phyloP scores from a whole-genome alignment of 1,140 invertebrate species.

The Heliconius congener region DNA sequence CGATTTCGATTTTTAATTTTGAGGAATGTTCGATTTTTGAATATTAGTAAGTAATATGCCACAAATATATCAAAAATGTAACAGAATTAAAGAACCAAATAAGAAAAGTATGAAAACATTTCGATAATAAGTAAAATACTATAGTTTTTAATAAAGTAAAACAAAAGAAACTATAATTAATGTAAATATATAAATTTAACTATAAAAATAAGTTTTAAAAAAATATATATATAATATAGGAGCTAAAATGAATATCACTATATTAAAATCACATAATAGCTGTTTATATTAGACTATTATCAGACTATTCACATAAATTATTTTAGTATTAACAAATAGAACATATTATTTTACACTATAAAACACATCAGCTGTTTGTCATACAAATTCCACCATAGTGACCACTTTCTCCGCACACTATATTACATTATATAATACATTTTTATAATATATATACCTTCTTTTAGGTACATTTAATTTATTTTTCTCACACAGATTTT shows the following conservation, averaged over 20 bases:
- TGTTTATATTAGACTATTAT: slow-evolving; percentile 32
- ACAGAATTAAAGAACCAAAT: background rate
- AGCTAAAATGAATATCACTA: slow-evolving; percentile 33
- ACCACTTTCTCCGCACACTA: slow-evolving; percentile 17
- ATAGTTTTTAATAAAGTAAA: background rate
- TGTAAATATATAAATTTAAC: slow-evolving; percentile 23
- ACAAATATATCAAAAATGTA: background rate
- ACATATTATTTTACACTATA: slow-evolving; percentile 2
- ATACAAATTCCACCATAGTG: slow-evolving; percentile 11
- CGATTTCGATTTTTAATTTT: background rate
- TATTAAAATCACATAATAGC: slow-evolving; percentile 33
- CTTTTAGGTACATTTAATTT: slow-evolving; percentile 12
- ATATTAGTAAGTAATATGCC: slow-evolving; percentile 19
- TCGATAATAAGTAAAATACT: slow-evolving; percentile 1
- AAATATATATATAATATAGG: slow-evolving; percentile 19
- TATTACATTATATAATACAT: slow-evolving; percentile 29
- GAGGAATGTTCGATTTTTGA: slow-evolving; percentile 25
- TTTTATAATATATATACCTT: slow-evolving; percentile 15
- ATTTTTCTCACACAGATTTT: background rate
- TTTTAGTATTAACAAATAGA: slow-evolving; percentile 31
- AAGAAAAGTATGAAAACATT: background rate
- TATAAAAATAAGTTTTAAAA: slow-evolving; percentile 21
- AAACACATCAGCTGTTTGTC: slow-evolving; percentile 15
- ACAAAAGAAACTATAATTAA: slow-evolving; percentile 18
- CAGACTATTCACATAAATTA: slow-evolving; percentile 34